Conservation (phyloP, 2,797 vertebrate species). For the Rhinella marina region DNA sequence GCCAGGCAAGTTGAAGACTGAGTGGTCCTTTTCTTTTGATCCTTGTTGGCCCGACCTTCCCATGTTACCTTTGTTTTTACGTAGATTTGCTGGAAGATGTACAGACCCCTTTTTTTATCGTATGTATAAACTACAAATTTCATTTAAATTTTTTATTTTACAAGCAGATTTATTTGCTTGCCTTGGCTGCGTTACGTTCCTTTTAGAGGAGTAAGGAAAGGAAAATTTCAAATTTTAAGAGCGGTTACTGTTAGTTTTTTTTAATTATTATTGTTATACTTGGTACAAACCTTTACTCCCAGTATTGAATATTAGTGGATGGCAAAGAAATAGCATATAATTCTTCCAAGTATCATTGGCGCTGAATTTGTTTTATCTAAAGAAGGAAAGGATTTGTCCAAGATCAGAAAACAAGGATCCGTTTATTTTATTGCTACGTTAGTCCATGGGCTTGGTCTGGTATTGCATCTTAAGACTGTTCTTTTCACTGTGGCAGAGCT, state of each 20-base stretch:
- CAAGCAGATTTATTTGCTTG: conserved; percentile 7
- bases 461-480: neutral
- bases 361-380: neutral
- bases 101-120: conserved; percentile 66
- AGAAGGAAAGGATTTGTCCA: neutral
- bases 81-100: conserved; percentile 73
- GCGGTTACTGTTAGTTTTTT: neutral
- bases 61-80: conserved; percentile 70
- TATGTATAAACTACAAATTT: conserved; percentile 21
- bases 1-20: conserved; percentile 26
- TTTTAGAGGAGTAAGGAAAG: conserved; percentile 14
- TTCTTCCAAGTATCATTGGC: neutral
- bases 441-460: neutral
- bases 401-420: neutral
- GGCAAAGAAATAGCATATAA: conserved; percentile 15
- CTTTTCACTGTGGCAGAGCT: neutral
- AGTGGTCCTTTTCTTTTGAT: conserved; percentile 55
- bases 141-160: neutral
- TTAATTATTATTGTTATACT: neutral
- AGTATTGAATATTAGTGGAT: neutral
- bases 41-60: neutral
- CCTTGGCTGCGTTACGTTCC: neutral
- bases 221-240: neutral
- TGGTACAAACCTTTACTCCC: neutral
- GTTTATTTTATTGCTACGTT: neutral